Conservation (phyloP, 2,888 invertebrate species). For the Eustalomyia histrio region DNA sequence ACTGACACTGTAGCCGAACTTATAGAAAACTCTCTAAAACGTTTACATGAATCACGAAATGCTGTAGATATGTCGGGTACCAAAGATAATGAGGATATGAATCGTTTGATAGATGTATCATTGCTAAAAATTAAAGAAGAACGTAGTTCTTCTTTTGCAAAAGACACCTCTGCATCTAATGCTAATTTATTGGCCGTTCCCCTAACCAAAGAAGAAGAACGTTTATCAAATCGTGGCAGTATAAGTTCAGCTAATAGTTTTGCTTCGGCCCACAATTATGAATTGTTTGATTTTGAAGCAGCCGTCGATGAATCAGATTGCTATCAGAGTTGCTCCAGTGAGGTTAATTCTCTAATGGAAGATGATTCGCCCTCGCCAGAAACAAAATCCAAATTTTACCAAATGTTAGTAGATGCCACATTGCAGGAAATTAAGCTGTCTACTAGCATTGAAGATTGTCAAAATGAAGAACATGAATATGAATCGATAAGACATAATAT, state of each 20-base stretch:
- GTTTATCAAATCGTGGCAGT: constrained; percentile 81
- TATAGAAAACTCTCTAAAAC: constrained; percentile 85
- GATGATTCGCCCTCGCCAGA: constrained; percentile 76
- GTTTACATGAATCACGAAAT: constrained; percentile 80
- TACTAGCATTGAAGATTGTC: constrained; percentile 81
- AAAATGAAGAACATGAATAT: constrained; percentile 87
- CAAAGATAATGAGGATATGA: constrained; percentile 80
- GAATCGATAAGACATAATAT: constrained; percentile 84
- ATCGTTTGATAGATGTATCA: constrained; percentile 78
- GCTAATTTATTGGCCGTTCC: constrained; percentile 62
- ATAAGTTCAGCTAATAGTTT: constrained; percentile 81
- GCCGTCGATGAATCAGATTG: constrained; percentile 83
- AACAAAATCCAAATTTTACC: constrained; percentile 86
- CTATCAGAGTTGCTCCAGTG: constrained; percentile 86
- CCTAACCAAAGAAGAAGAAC: constrained; percentile 79
- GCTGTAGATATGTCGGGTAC: constrained; percentile 77
- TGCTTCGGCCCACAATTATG: constrained; percentile 84
- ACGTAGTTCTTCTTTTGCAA: constrained; percentile 60
- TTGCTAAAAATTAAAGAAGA: constrained; percentile 78
- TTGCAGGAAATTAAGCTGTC: constrained; percentile 85
- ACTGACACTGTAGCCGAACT: constrained; percentile 83
- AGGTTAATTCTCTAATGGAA: constrained; percentile 84
- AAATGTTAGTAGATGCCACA: constrained; percentile 86
- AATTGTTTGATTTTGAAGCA: constrained; percentile 86
- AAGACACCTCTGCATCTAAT: constrained; percentile 29